Evolutionary conservation across 2,113 vertebrate species (phyloP), one percentile per base, ranked within the genome.

Genomic region (Penelope pileata): DNA sequence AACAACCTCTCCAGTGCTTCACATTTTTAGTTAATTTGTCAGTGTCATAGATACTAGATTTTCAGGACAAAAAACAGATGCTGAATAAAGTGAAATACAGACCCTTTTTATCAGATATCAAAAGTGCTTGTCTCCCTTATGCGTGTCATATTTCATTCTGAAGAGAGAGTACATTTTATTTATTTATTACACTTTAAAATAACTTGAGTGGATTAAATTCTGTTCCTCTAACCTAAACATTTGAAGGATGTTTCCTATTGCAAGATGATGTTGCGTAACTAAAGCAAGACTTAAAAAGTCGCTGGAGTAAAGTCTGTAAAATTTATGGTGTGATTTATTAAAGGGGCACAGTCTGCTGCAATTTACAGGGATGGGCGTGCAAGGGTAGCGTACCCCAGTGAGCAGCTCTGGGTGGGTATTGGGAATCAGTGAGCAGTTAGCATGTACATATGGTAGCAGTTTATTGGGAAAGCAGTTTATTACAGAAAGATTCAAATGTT

Each of bases 261-360:
- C 93, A 93, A 67, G 94, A 94, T 15, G 93, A 90, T 88, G 90
- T 88, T 95, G 94, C 85, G 59, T 74, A 96, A 83, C 72, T 3
- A 1, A 56, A 68, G 93, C 9, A 12, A 91, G 93, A 60, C 81
- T 96, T 96, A 53, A 95, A 62, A 86, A 95, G 90, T 68, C 91
- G 60, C 68, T 7, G 80, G 85, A 86, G 95, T 42, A 75, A 96
- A 81, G 93, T 72, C 86, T 86, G 91, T 91, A 96, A 96, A 96
- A 95, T 95, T 95, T 93, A 90, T 84, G 88, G 93, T 68, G 83
- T 43, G 81, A 94, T 91, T 96, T 90, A 92, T 95, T 96, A 95
- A 94, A 93, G 81, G 86, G 93, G 81, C 91, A 88, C 73, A 91
- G 90, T 90, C 91, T 90, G 90, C 85, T 96, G 86, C 90, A 81